A percentile compares a stretch with the other conserved stretches of the same genome.
Conservation (phyloP, 2,888 invertebrate genomes). For the Pachycephus smyrnensis region DNA sequence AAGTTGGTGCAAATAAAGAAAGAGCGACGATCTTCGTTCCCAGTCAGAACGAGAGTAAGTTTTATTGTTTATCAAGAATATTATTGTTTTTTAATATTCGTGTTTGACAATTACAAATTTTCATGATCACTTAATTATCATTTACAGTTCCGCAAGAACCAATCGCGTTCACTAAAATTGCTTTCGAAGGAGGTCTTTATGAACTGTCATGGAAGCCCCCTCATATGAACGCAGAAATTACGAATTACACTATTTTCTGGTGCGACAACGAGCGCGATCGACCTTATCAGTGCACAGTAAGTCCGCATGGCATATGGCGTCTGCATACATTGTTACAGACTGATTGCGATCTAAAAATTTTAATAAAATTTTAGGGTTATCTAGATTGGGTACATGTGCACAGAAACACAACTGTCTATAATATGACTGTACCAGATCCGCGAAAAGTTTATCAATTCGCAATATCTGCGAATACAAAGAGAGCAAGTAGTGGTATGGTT, state of each 20-base stretch:
- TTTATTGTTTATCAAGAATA: not conserved
- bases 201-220: constrained; percentile 80
- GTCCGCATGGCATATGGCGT: constrained; percentile 30
- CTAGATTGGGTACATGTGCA: constrained; percentile 73
- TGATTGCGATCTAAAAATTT: not conserved
- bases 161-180: constrained; percentile 78
- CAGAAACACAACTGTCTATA: constrained; percentile 68
- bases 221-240: constrained; percentile 66
- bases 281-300: constrained; percentile 71
- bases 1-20: constrained; percentile 71
- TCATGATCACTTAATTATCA: constrained; percentile 4
- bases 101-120: constrained; percentile 11
- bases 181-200: constrained; percentile 78
- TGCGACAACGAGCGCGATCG: constrained; percentile 73
- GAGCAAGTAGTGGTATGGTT: constrained; percentile 83
- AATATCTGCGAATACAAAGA: constrained; percentile 80
- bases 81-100: constrained; percentile 16
- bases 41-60: constrained; percentile 69
- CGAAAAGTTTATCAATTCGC: constrained; percentile 79
- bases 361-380: constrained; percentile 67
- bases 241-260: constrained; percentile 87
- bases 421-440: constrained; percentile 73
- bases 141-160: constrained; percentile 68
- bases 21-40: constrained; percentile 75
- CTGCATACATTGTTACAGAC: too few relatives aligned